Evolutionary conservation across 2,113 vertebrate genomes (phyloP).

Genomic region (Neodon shergylaensis): DNA sequence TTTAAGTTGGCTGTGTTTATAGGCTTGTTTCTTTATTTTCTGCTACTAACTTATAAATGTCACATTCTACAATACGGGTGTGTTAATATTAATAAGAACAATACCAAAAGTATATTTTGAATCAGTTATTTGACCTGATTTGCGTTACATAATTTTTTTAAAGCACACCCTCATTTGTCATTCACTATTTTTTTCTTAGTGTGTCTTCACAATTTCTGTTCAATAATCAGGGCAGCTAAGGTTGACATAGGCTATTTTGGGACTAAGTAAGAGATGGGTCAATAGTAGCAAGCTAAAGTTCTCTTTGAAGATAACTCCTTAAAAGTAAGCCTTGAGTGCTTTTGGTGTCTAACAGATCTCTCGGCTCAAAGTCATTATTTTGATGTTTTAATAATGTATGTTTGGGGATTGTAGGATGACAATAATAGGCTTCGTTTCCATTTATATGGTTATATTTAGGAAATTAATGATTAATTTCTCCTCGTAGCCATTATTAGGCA

Average conservation of each 20-base stretch:
- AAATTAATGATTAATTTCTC: conserved; percentile 79
- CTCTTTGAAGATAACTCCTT: conserved; percentile 60
- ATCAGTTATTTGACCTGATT: conserved; percentile 18
- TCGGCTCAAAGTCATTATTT: conserved; percentile 62
- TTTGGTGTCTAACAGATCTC: conserved; percentile 57
- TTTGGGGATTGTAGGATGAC: conserved; percentile 55
- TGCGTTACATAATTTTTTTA: background rate
- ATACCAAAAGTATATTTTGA: conserved; percentile 20
- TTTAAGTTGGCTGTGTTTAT: background rate
- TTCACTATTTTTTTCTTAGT: conserved; percentile 9
- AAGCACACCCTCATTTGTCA: background rate
- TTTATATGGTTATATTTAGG: conserved; percentile 66
- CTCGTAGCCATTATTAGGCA: conserved; percentile 46
- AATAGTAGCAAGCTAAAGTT: conserved; percentile 23
- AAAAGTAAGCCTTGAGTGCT: conserved; percentile 63
- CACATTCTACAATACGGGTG: background rate
- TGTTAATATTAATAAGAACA: conserved; percentile 2
- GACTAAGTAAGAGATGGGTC: conserved; percentile 30
- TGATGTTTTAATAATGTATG: conserved; percentile 77
- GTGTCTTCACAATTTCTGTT: conserved; percentile 29
- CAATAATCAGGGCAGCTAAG: conserved; percentile 19
- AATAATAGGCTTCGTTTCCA: conserved; percentile 54
- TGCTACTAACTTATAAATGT: conserved; percentile 18
- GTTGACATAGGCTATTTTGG: conserved; percentile 59
- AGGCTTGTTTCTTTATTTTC: conserved; percentile 55